Evolutionary conservation across 2,113 vertebrate genomes (phyloP).

Genomic region (Lutjanus erythropterus): DNA sequence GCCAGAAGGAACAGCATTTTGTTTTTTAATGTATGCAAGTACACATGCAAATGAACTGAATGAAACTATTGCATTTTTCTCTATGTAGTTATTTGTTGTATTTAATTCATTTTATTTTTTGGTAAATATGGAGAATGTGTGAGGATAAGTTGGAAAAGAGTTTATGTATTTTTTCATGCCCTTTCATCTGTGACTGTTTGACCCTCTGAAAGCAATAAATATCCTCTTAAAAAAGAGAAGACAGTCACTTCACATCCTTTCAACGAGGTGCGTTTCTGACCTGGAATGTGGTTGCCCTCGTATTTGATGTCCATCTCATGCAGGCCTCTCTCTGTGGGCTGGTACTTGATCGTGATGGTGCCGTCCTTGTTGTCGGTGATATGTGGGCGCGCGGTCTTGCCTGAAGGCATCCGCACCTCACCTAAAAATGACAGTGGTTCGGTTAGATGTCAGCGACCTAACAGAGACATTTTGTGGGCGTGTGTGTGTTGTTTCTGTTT

Average conservation of each 20-base stretch:
- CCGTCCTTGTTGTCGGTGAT: constrained; percentile 97
- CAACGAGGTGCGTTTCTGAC: constrained; percentile 73
- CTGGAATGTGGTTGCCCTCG: constrained; percentile 96
- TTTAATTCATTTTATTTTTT: no score
- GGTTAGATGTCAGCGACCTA: constrained; percentile 40
- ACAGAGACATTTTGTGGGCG: constrained; percentile 22
- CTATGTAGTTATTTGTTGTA: no score
- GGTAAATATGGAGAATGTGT: no score
- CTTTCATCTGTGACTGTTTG: no score
- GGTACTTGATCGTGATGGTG: constrained; percentile 94
- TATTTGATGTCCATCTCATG: constrained; percentile 99
- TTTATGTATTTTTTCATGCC: no score
- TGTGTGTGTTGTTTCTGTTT: neutral
- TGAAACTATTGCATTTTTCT: no score
- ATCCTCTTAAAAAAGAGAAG: no score
- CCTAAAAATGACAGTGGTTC: constrained; percentile 80
- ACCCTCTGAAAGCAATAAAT: no score
- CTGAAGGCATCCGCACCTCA: constrained; percentile 96
- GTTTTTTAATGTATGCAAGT: no score
- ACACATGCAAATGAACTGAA: no score
- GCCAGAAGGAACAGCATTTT: no score
- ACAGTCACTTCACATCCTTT: neutral
- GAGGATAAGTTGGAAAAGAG: no score
- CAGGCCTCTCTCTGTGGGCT: constrained; percentile 92
- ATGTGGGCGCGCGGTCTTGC: constrained; percentile 90